phyloP scores from a whole-genome alignment of 1,140 invertebrate species.

The Drosophila nebulosa region DNA sequence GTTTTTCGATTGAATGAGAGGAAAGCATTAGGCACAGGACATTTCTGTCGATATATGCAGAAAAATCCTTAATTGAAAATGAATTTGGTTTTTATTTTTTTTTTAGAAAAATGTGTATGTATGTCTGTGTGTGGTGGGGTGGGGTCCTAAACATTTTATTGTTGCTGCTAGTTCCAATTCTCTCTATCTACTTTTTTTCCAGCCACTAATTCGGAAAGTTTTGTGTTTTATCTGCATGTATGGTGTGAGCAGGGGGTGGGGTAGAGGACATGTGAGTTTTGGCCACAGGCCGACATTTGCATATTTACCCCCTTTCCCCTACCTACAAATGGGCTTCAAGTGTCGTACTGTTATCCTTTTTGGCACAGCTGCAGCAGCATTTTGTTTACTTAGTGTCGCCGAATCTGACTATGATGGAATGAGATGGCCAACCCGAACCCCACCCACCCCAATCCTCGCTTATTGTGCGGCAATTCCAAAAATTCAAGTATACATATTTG shows the following conservation, averaged over 20 bases:
- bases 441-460: slow-evolving; percentile 4
- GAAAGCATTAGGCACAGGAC: slow-evolving; percentile 40
- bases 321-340: slow-evolving; percentile 18
- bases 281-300: slow-evolving; percentile 48
- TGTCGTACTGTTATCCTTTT: slow-evolving; percentile 56
- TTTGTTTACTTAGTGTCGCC: slow-evolving; percentile 74
- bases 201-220: slow-evolving; percentile 67
- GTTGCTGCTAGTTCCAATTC: slow-evolving; percentile 14
- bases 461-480: slow-evolving; percentile 51
- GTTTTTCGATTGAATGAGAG: slow-evolving; percentile 37
- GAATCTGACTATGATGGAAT: slow-evolving; percentile 54
- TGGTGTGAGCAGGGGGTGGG: neutral
- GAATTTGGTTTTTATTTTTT: slow-evolving; percentile 60
- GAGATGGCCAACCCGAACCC: slow-evolving; percentile 3
- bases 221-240: slow-evolving; percentile 75
- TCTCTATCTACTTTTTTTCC: slow-evolving; percentile 7
- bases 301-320: slow-evolving; percentile 47
- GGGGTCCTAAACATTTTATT: slow-evolving; percentile 24
- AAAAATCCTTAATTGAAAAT: slow-evolving; percentile 78
- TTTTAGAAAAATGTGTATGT: too few relatives aligned
- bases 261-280: slow-evolving; percentile 2
- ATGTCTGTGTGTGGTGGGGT: too few relatives aligned
- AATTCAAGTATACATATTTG: slow-evolving; percentile 58
- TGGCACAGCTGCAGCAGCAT: slow-evolving; percentile 58
- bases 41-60: slow-evolving; percentile 70